A percentile compares a stretch with the other conserved stretches of the same genome.
These are phyloP conservation scores for Amphimallon solstitiale DNA, from an alignment of 2,888 invertebrate genomes.

Conservation along the genomic window DNA sequence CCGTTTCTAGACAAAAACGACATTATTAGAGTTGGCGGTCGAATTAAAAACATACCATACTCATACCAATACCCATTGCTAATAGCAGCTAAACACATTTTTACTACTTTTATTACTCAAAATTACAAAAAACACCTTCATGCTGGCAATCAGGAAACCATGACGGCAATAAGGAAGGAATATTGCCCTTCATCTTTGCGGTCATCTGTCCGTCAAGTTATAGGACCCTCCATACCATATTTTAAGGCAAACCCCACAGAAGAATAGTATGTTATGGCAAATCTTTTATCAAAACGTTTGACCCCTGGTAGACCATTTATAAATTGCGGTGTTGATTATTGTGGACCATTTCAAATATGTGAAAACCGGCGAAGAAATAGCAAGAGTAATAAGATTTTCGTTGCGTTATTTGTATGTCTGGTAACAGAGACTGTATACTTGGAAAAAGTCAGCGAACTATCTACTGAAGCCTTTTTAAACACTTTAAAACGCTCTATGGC, in stretches of 20 bases:
- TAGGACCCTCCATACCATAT: neutral
- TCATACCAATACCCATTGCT: no score
- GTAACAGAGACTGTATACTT: neutral
- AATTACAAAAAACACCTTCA: conserved; percentile 24
- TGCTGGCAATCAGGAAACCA: neutral
- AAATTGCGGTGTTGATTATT: no score
- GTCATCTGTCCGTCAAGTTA: no score
- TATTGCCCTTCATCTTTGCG: no score
- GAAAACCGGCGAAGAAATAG: neutral
- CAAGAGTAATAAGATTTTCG: no score
- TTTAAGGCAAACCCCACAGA: no score
- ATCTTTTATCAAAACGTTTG: neutral
- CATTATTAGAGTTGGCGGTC: conserved; percentile 51
- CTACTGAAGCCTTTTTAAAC: neutral
- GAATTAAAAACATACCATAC: conserved; percentile 46
- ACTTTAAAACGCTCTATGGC: neutral
- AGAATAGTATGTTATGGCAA: conserved; percentile 20
- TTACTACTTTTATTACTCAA: conserved; percentile 34
- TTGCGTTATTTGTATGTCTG: neutral
- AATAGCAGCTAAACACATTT: conserved; percentile 41
- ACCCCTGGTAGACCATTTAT: no score
- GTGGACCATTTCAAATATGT: neutral
- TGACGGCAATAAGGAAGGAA: neutral
- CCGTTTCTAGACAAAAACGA: no score
- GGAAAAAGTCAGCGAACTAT: neutral